Base-by-base conservation (phyloP, 2,888 invertebrate species). In the Drosophila borborema region DNA sequence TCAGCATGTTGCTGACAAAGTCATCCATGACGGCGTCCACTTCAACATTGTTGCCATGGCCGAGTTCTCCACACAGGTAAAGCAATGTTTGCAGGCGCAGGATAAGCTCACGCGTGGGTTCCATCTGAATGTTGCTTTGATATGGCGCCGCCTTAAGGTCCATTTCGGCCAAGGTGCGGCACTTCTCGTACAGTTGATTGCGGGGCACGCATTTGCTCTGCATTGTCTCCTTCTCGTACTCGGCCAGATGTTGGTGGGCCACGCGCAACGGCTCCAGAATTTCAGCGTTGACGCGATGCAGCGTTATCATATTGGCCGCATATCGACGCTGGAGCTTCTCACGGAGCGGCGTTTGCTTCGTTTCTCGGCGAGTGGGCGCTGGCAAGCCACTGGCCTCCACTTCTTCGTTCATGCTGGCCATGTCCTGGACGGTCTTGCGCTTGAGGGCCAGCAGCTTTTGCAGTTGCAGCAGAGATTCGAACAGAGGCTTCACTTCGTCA, bases 281-380 rank as follows among this genome's bases (percentile, higher is more conserved):
- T 1, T 84, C 78, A 0, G 23, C 48, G 31, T 84, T 84, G 4
- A 82, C 54, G 0, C 82, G 69, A 48, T 82, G 69, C 31, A 84
- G 38, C 0, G 64, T 62, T 18, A 70, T 64, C 58, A 86, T 70
- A 14, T 64, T 72, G 55, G 64, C 18, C 0, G 72, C 66, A 55
- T 68, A 74, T 18, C 69, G 70, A 12, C 67, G 69, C 34, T 86
- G 86, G 4, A 77, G 51, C 18, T 70, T 72, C 40, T 77, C 77
- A 0, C 72, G 69, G 2, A 70, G 54, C 1, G 67, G 46, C 0
- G 51, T 61, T 6, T 56, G 53, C 64, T 62, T 83, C 18, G 61
- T 9, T 4, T 81, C 77, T 1, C 84, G 86, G 0, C 77, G 83
- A 6, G 36, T 23, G 2, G 68, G 14, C 3, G 16, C 18, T 3